Percentiles rank a stretch among this genome's conserved stretches.
Evolutionary conservation across 2,113 vertebrate species (phyloP).

Genomic region (Meriones unguiculatus): DNA sequence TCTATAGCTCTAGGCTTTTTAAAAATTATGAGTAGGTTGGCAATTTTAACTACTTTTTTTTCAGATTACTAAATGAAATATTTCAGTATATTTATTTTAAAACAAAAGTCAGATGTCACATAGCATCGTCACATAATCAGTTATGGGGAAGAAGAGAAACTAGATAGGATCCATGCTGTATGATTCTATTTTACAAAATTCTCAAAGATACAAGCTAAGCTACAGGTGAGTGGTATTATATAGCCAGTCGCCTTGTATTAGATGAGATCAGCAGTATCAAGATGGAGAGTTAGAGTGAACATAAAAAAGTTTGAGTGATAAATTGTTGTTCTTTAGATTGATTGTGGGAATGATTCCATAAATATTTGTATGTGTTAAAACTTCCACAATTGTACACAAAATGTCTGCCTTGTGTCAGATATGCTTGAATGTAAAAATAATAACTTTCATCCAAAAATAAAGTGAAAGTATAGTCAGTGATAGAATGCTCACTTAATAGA

Average conservation of each 20-base stretch:
- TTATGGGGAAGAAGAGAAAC: background rate
- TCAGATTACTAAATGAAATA: background rate
- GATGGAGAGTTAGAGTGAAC: background rate
- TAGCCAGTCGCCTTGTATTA: too few relatives aligned
- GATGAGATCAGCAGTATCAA: too few relatives aligned
- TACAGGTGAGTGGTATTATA: background rate
- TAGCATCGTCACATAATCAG: background rate
- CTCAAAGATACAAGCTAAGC: background rate
- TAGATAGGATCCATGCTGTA: background rate
- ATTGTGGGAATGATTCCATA: background rate
- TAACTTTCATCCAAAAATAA: background rate
- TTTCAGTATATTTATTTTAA: background rate
- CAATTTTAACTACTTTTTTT: background rate
- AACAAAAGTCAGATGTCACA: background rate
- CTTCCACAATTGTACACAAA: background rate
- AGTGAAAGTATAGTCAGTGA: background rate
- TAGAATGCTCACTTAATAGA: background rate
- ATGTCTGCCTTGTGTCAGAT: background rate
- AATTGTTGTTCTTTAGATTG: background rate
- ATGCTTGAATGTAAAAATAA: background rate
- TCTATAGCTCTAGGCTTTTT: background rate
- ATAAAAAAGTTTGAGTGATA: background rate
- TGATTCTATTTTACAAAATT: background rate
- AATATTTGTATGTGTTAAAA: background rate
- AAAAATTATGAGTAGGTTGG: background rate